Evolutionary conservation across 1,140 invertebrate species (phyloP).

Genomic region (Heterodera schachtii): DNA sequence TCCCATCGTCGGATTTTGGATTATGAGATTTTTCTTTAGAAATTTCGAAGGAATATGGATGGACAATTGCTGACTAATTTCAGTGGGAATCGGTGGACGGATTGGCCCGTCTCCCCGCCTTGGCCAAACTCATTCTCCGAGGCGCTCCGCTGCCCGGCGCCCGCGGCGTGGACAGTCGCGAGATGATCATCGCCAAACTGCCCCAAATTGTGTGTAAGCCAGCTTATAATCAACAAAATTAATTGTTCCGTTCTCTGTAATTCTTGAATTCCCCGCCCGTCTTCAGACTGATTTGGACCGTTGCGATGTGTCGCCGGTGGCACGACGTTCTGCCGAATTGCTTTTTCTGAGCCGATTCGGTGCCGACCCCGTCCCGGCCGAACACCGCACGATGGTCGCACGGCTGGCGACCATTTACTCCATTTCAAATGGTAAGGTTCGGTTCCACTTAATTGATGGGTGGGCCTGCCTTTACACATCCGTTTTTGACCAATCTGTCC

Average conservation of each 20-base stretch:
- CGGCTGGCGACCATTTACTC: slow-evolving; percentile 30
- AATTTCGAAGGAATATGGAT: no score
- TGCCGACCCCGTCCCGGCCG: slow-evolving; percentile 1
- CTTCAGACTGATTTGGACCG: slow-evolving; percentile 40
- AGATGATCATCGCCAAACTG: slow-evolving; percentile 49
- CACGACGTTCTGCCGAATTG: slow-evolving; percentile 35
- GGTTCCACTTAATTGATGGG: no score
- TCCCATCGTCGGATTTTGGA: no score
- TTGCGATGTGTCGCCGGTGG: slow-evolving; percentile 40
- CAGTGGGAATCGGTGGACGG: slow-evolving; percentile 50
- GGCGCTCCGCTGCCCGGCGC: slow-evolving; percentile 42
- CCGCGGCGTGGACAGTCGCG: slow-evolving; percentile 41
- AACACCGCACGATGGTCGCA: slow-evolving; percentile 18
- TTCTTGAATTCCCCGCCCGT: no score
- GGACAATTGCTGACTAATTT: not conserved
- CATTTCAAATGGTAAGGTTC: not conserved
- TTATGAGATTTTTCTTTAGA: no score
- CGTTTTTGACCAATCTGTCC: no score
- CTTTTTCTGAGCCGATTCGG: slow-evolving; percentile 40
- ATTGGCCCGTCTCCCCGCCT: slow-evolving; percentile 39
- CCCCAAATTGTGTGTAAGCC: slow-evolving; percentile 26
- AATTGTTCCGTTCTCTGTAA: no score
- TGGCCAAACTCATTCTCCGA: slow-evolving; percentile 36
- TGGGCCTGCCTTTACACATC: no score
- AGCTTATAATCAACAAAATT: no score